Evolutionary conservation across 2,888 invertebrate genomes (phyloP), one percentile per base, ranked within the genome.

Genomic region (Netelia fuscicornis): DNA sequence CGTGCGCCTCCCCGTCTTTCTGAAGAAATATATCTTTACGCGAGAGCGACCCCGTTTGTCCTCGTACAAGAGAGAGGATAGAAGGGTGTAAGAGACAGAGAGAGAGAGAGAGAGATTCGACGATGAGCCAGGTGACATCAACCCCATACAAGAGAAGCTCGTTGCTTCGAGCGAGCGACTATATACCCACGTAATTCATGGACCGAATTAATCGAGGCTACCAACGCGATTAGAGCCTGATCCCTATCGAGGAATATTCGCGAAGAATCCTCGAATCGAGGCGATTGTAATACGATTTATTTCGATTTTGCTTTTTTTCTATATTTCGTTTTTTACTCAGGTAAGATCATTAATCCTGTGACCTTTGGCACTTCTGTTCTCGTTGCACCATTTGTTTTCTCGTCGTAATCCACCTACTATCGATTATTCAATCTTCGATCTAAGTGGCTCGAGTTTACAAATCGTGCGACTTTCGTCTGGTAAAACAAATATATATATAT

Each of bases 11-110:
- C 42, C 71, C 74, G 42, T 71, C 78, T 78, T 79, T 74, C 42
- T 25, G 11, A 65, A 80, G 44, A 80, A 74, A 80, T 80, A 80
- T 67, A 80, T 80, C 80, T 56, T 56, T 52, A 42, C 56, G 17
- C 58, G 30, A 79, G 25, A 52, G 74, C 74, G 58, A 81, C 56
- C 44, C 48, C 64, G 44, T 17, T 78, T 56, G 52, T 72, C 13
- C 17, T 25, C 65, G 48, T 54, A 58, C 20, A 44, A 42, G 64
- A 60, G 71, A 77, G 48, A 70, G 37, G 44, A 20, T 20, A 52
- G 30, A 70, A 70, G 37, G 58, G 30, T 20, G 30, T 17, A 70
- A n/a, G 54, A 64, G 37, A 64, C 20, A 30, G 30, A 30, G 48
- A 9, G 37, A 52, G 52, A 5, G 52, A 64, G 30, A 30, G 30